phyloP scores from a whole-genome alignment of 2,113 vertebrate genomes.

The Scophthalmus maximus region DNA sequence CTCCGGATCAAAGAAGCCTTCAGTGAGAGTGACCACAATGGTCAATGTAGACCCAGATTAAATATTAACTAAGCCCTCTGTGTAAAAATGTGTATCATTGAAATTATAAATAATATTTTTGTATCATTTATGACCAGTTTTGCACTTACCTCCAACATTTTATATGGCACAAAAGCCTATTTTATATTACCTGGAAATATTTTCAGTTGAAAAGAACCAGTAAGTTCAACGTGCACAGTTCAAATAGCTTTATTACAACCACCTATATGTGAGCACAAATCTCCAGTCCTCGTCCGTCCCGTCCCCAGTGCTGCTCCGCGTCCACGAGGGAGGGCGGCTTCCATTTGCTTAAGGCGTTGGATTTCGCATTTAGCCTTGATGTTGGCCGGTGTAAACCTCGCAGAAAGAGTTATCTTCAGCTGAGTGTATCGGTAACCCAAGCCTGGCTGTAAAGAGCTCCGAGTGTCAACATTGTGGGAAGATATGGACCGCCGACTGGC shows the following conservation, averaged over 20 bases:
- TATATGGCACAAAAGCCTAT: neutral
- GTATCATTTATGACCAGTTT: neutral
- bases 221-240: slow-evolving; percentile 9
- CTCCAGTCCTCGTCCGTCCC: neutral
- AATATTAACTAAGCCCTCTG: slow-evolving; percentile 31
- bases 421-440: slow-evolving; percentile 74
- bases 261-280: slow-evolving; percentile 5
- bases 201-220: slow-evolving; percentile 29
- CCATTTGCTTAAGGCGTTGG: slow-evolving; percentile 45
- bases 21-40: slow-evolving; percentile 13
- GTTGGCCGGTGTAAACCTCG: slow-evolving; percentile 66
- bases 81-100: neutral
- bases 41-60: slow-evolving; percentile 12
- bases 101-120: neutral
- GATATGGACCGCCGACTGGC: slow-evolving; percentile 77
- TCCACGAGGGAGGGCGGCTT: slow-evolving; percentile 44
- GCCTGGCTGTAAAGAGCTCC: slow-evolving; percentile 77
- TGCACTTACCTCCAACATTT: slow-evolving; percentile 31
- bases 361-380: slow-evolving; percentile 72
- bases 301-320: slow-evolving; percentile 17
- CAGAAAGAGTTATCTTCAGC: slow-evolving; percentile 67
- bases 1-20: slow-evolving; percentile 10
- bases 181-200: neutral
- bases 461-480: slow-evolving; percentile 80
- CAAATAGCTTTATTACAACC: slow-evolving; percentile 59